Conservation (phyloP, 2,797 vertebrate genomes). For the Macropus fuliginosus region DNA sequence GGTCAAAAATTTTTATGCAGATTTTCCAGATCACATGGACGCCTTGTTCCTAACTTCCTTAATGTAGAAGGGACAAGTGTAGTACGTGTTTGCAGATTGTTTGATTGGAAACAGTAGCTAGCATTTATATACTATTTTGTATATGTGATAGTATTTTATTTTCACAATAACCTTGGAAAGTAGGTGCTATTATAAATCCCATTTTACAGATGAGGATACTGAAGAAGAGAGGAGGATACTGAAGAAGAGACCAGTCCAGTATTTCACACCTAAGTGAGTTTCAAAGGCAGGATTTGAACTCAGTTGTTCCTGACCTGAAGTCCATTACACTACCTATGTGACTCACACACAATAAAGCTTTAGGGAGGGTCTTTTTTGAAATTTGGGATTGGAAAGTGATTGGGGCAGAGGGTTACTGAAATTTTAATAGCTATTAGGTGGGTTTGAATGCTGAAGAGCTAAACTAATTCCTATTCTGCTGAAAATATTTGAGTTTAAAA, state of each 20-base stretch:
- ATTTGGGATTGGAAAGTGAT: not conserved
- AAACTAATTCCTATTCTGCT: not conserved
- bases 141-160: not conserved
- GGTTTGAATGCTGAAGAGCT: not conserved
- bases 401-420: not conserved
- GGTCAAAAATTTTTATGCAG: not conserved
- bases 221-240: not conserved
- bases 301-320: not conserved
- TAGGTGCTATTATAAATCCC: not conserved
- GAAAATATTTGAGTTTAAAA: slow-evolving; percentile 18
- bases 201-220: not conserved
- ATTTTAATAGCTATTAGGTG: slow-evolving; percentile 29
- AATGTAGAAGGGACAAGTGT: not conserved
- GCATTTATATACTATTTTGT: not conserved
- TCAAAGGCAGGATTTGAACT: not conserved
- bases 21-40: not conserved
- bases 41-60: not conserved
- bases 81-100: not conserved
- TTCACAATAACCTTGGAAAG: not conserved
- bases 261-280: not conserved
- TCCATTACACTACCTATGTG: not conserved
- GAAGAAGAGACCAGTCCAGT: not conserved
- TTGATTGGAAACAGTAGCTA: not conserved
- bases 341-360: not conserved
- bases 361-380: slow-evolving; percentile 13